phyloP scores from a whole-genome alignment of 2,797 vertebrate species.

The Chaunax sp. region DNA sequence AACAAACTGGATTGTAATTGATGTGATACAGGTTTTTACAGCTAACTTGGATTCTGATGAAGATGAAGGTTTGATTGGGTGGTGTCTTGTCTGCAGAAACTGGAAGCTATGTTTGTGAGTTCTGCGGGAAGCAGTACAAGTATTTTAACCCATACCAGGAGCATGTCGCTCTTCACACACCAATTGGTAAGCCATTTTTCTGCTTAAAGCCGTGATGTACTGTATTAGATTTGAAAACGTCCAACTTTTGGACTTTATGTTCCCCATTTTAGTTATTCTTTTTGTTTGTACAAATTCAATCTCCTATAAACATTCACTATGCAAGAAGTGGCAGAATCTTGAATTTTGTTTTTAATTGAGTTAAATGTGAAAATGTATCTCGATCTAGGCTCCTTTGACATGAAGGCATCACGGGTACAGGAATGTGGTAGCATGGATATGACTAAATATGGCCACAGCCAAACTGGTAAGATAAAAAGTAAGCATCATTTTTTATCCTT shows the following conservation, averaged over 20 bases:
- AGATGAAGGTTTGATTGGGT: conserved; percentile 41
- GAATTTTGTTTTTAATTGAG: conserved; percentile 4
- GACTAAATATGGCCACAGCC: conserved; percentile 78
- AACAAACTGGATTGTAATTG: conserved; percentile 26
- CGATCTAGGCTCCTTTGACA: conserved; percentile 75
- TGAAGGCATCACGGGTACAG: conserved; percentile 75
- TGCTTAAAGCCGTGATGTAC: too few relatives aligned
- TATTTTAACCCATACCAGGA: conserved; percentile 99
- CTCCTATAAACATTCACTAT: neutral
- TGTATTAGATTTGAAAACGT: neutral
- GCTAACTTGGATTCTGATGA: conserved; percentile 1
- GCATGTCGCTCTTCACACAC: conserved; percentile 96
- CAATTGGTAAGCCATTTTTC: conserved; percentile 88
- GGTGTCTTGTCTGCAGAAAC: conserved; percentile 86
- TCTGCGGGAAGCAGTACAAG: conserved; percentile 99
- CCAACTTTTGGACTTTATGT: neutral
- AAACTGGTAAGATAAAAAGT: conserved; percentile 77
- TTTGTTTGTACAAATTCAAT: neutral
- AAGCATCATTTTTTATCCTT: conserved; percentile 38
- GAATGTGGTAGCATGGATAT: conserved; percentile 76
- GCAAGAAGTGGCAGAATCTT: neutral
- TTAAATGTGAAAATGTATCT: conserved; percentile 37
- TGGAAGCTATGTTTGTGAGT: conserved; percentile 97
- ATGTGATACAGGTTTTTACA: conserved; percentile 19
- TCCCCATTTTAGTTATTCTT: neutral